A percentile compares a stretch with the other conserved stretches of the same genome.
Conservation (phyloP, 2,113 vertebrate species). For the Laterallus jamaicensis region DNA sequence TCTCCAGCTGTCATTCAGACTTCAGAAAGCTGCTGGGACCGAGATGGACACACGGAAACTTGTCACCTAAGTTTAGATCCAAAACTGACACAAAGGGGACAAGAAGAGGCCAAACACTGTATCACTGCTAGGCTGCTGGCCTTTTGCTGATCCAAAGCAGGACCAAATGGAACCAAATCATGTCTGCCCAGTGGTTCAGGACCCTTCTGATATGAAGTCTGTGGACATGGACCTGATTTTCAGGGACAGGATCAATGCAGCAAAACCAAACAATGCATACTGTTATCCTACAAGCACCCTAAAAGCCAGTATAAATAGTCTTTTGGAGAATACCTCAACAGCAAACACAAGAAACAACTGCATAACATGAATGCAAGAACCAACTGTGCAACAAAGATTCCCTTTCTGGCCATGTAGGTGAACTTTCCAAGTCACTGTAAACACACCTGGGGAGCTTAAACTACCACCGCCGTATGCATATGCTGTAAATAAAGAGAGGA, state of each 20-base stretch:
- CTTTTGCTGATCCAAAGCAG: background rate
- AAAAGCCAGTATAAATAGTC: background rate
- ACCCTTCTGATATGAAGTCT: background rate
- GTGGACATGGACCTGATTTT: background rate
- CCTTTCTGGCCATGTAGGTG: background rate
- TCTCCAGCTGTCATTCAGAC: background rate
- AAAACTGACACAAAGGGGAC: background rate
- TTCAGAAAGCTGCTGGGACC: background rate
- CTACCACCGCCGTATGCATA: background rate
- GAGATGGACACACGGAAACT: rapidly evolving
- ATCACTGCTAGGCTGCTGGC: background rate
- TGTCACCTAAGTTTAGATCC: background rate
- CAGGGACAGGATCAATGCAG: background rate
- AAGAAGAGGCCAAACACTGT: background rate
- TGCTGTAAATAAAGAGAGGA: background rate
- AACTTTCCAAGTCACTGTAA: background rate
- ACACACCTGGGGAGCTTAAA: background rate
- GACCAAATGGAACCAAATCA: background rate
- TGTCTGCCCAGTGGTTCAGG: background rate
- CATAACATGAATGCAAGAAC: background rate
- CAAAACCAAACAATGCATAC: background rate
- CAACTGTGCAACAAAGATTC: background rate
- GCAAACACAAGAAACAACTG: background rate
- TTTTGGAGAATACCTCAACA: background rate
- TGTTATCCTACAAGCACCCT: background rate